A percentile compares a stretch with the other conserved stretches of the same genome.
Evolutionary conservation across 2,797 vertebrate species (phyloP).

Genomic region (Acanthurus tractus): DNA sequence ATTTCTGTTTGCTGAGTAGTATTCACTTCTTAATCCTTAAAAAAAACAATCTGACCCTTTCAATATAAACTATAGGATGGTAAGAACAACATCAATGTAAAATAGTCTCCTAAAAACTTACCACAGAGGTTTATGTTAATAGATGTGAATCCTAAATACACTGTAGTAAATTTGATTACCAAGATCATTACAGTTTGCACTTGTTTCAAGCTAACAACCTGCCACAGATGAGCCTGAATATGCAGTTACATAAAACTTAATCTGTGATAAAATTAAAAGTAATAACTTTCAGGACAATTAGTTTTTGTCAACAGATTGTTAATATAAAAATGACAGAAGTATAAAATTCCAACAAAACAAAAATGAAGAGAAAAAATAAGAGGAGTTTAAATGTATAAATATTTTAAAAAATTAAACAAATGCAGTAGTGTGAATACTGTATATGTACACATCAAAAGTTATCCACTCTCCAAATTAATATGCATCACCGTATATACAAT

Average conservation of each 20-base stretch:
- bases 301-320: not conserved
- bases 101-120: too few species aligned
- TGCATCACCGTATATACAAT: too few species aligned
- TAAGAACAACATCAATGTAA: too few species aligned
- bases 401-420: too few species aligned
- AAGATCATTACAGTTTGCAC: not conserved
- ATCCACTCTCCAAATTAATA: not conserved
- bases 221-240: not conserved
- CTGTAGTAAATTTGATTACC: not conserved
- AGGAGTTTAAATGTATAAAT: not conserved
- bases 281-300: not conserved
- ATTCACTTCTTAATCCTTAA: too few species aligned
- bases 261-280: not conserved
- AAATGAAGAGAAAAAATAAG: not conserved
- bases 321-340: not conserved
- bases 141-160: too few species aligned
- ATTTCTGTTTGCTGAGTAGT: too few species aligned
- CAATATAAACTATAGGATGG: not conserved
- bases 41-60: not conserved
- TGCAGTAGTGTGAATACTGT: not conserved
- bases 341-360: not conserved
- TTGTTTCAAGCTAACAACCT: not conserved
- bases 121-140: too few species aligned
- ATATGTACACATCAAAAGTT: constrained; percentile 1
- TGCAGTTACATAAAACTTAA: too few species aligned